Evolutionary conservation across 2,888 invertebrate genomes (phyloP), one percentile per base, ranked within the genome.

Genomic region (Brassicogethes aeneus): DNA sequence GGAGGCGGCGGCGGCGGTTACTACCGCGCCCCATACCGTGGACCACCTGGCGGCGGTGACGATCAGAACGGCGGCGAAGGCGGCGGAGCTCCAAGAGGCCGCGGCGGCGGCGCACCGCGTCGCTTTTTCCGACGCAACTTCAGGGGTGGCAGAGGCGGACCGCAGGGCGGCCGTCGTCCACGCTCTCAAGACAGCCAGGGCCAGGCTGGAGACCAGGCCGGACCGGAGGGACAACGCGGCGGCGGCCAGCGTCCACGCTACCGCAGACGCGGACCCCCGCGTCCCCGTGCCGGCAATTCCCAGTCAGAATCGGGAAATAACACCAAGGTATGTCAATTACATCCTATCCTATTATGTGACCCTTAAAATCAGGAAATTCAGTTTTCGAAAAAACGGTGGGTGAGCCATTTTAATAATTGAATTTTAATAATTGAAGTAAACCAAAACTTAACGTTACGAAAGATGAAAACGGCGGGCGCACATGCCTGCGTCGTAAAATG

Each of bases 51-150:
- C 2, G 40, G 46, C 31, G 45, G 46, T 32, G 44, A 69, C 44
- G 70, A 65, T 39, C 64, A 61, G 55, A 68, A 69, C 40, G 66
- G 65, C 30, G 56, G 51, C 37, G 17, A 13, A 7, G 15, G 66
- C 34, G 63, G 61, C 32, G 63, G 61, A 33, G 69, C 66, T 42
- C 66, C 63, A 36, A 68, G 68, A 33, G 72, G 73, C 45, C 71
- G 68, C 32, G 72, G 73, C 45, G 71, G 71, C 31, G 73, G 73
- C 44, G 71, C 74, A 47, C 66, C 69, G 46, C 71, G 74, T 59
- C 77, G 82, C 57, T 85, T 79, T 69, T 84, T 79, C 79, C 82
- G 82, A 57, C 60, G 66, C 47, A 84, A 85, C 65, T 81, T 79
- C 74, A 79, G 82, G 51, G 80, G 82, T 36, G 80, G 80, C 52